Evolutionary conservation across 2,113 vertebrate genomes (phyloP).

Genomic region (Erythrocercus mccallii): DNA sequence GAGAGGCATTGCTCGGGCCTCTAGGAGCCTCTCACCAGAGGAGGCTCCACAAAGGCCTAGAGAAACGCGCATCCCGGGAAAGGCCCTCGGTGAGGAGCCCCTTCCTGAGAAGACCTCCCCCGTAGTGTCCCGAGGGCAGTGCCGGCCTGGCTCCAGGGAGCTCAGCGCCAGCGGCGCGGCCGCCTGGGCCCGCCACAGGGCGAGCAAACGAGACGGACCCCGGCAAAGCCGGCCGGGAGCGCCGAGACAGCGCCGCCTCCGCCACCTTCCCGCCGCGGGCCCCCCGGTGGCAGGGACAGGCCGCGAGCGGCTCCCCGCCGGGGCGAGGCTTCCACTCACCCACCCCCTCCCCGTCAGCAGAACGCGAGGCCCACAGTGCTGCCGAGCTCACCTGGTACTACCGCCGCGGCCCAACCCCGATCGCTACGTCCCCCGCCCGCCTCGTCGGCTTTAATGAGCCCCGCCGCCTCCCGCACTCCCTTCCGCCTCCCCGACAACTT

Average conservation of each 20-base stretch:
- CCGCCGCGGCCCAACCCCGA: neutral
- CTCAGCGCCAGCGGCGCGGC: neutral
- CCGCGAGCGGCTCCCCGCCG: neutral
- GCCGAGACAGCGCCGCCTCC: neutral
- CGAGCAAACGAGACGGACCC: neutral
- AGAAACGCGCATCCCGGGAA: neutral
- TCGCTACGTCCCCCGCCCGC: neutral
- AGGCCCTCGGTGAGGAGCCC: neutral
- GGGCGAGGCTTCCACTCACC: neutral
- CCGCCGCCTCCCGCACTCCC: constrained; percentile 50
- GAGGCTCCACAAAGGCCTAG: neutral
- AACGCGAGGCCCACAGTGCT: fast-evolving
- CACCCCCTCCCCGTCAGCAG: fast-evolving
- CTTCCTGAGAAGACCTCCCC: neutral
- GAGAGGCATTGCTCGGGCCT: neutral
- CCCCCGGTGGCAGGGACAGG: neutral
- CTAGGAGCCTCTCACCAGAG: neutral
- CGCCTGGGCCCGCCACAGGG: neutral
- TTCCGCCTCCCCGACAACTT: constrained; percentile 58
- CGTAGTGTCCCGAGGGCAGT: neutral
- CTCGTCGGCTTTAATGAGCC: constrained; percentile 60
- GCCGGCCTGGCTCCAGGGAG: neutral
- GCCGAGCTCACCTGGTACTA: neutral
- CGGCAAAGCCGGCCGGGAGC: neutral
- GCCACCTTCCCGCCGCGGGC: neutral